Evolutionary conservation across 2,888 invertebrate species (phyloP).

Genomic region (Mesodorylaimus sp.): DNA sequence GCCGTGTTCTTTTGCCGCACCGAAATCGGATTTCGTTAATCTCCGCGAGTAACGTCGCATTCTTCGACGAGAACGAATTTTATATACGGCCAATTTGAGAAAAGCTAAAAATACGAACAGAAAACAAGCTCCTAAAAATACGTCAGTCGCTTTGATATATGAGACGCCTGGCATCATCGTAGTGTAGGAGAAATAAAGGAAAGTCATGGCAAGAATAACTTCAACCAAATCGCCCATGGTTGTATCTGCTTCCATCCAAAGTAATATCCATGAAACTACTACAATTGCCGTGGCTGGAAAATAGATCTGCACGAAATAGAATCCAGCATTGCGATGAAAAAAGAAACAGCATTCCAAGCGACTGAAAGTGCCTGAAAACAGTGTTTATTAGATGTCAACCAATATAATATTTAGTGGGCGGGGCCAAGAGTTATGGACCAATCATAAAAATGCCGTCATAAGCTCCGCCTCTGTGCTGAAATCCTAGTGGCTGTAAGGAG

Average conservation of each 20-base stretch:
- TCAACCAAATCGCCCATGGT: neutral
- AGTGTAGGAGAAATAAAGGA: slow-evolving; percentile 27
- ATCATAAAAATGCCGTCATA: neutral
- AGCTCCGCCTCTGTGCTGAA: too few species aligned
- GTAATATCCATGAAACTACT: neutral
- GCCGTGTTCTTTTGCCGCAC: too few species aligned
- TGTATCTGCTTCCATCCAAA: neutral
- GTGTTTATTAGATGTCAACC: neutral
- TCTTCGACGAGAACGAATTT: too few species aligned
- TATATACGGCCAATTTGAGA: neutral
- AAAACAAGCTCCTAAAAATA: neutral
- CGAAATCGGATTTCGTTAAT: too few species aligned
- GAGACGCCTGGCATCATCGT: slow-evolving; percentile 28
- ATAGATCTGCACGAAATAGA: neutral
- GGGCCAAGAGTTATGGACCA: neutral
- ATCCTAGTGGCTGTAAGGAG: too few species aligned
- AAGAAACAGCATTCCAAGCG: neutral
- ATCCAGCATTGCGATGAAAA: neutral
- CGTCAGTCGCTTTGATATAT: slow-evolving; percentile 14
- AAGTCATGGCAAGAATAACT: slow-evolving; percentile 17
- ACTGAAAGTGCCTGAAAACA: neutral
- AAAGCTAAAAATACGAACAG: neutral
- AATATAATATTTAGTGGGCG: neutral
- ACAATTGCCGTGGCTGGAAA: neutral
- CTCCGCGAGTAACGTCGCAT: too few species aligned